Percentiles rank a stretch among this genome's conserved stretches.
These are phyloP conservation scores for Glaucomys volans DNA, from an alignment of 2,113 vertebrate genomes.

Conservation along the genomic window DNA sequence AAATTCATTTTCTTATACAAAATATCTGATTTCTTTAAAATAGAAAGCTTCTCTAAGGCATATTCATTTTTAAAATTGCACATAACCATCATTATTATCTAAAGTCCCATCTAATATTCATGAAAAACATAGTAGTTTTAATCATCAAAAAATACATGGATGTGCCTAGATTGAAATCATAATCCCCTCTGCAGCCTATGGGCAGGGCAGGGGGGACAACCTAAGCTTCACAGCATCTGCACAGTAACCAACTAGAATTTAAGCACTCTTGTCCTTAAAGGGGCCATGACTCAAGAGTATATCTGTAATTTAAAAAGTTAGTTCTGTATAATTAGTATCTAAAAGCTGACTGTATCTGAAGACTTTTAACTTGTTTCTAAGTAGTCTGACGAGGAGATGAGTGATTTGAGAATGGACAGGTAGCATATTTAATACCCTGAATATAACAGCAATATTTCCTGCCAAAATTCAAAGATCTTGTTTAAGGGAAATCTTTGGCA, in stretches of 20 bases:
- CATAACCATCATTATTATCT: background rate
- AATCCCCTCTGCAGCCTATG: background rate
- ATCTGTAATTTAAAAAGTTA: slow-evolving; percentile 37
- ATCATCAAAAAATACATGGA: slow-evolving; percentile 59
- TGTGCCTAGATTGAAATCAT: slow-evolving; percentile 33
- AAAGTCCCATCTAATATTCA: slow-evolving; percentile 38
- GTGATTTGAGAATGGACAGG: background rate
- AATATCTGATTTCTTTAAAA: slow-evolving; percentile 64
- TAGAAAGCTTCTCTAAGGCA: slow-evolving; percentile 45
- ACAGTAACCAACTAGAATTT: slow-evolving; percentile 1
- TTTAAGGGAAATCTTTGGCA: background rate
- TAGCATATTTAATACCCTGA: background rate
- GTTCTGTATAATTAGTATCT: slow-evolving; percentile 31
- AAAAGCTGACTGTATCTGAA: background rate
- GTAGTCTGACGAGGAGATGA: background rate
- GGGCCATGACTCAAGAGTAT: background rate
- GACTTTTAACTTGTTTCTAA: background rate
- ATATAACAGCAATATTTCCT: background rate
- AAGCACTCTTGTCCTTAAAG: slow-evolving; percentile 27
- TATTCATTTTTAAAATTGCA: slow-evolving; percentile 58
- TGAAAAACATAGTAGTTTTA: slow-evolving; percentile 51
- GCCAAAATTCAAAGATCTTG: background rate
- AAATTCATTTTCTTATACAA: slow-evolving; percentile 17
- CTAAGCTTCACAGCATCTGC: background rate
- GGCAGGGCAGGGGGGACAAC: background rate